Evolutionary conservation across 2,888 invertebrate genomes (phyloP), one percentile per base, ranked within the genome.

Genomic region (Synergus umbraculus): DNA sequence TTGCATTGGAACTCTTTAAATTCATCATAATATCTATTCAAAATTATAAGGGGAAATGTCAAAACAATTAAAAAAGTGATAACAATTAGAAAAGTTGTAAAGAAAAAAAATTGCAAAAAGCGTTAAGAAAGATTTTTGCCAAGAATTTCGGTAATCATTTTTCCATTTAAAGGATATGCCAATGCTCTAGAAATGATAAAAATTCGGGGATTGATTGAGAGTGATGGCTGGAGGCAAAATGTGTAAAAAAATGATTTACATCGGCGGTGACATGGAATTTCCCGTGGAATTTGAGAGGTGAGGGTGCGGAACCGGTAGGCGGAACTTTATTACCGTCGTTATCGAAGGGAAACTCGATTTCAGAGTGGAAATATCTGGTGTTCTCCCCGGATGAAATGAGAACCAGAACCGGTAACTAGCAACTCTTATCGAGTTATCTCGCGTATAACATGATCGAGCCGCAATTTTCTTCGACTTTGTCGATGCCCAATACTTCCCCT

Each of bases 261-360:
- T 66, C 73, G 18, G 44, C 44, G 79, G 66, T 77, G 83, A 81
- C 78, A 80, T 77, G 82, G 81, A 80, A 83, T 84, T 82, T 79
- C 65, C 76, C 73, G 13, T 69, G 80, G 80, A 80, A 82, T 81
- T 81, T 67, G 63, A 13, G 81, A 60, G 76, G 81, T 60, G 49
- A 76, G 78, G 76, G 69, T 76, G 43, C 78, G 46, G 76, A 82
- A 81, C 79, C 67, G 81, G 79, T 73, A 78, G 82, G 81, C 82
- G 84, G 84, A 85, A 87, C 86, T 85, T 86, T 83, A 88, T 88
- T 86, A 87, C 83, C 84, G 83, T 85, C 83, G 83, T 86, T 87
- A 85, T 84, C 85, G 83, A 80, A 80, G 79, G 81, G 85, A 84
- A 87, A 88, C 84, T 83, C 83, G 85, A 86, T 88, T 86, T 84